Evolutionary conservation across 2,113 vertebrate species (phyloP).

Genomic region (Sturnus vulgaris): DNA sequence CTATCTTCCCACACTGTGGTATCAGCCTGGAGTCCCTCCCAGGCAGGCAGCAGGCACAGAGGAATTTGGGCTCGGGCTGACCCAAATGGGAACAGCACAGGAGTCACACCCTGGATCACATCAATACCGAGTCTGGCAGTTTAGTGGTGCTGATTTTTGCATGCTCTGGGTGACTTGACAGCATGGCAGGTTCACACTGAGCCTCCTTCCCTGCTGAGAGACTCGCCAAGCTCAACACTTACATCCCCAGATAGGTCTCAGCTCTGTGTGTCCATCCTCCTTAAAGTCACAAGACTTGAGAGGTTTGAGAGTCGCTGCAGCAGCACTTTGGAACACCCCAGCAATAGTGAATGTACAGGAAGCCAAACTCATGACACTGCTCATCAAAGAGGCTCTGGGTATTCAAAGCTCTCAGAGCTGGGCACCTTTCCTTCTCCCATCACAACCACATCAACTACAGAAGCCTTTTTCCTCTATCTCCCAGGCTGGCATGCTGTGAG

Average conservation of each 20-base stretch:
- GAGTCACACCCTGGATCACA: fast-evolving
- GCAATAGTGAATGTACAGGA: neutral
- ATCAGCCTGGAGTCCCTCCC: neutral
- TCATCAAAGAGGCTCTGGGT: neutral
- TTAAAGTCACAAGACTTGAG: neutral
- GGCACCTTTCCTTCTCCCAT: neutral
- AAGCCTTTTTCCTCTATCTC: neutral
- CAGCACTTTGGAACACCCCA: neutral
- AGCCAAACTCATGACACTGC: neutral
- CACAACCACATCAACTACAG: neutral
- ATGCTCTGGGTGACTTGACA: neutral
- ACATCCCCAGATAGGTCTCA: neutral
- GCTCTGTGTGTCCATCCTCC: neutral
- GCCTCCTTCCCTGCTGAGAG: neutral
- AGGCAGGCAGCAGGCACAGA: neutral
- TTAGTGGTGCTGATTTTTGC: fast-evolving
- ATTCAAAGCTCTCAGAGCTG: neutral
- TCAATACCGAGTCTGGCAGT: neutral
- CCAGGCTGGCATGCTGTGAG: neutral
- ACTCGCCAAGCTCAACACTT: neutral
- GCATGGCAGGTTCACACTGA: neutral
- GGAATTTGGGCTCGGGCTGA: neutral
- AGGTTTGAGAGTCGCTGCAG: neutral
- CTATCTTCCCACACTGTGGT: neutral
- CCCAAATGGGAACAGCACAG: neutral